Percentiles rank a stretch among this genome's conserved stretches.
phyloP scores from a whole-genome alignment of 2,113 vertebrate genomes.

The Neodon shergylaensis region DNA sequence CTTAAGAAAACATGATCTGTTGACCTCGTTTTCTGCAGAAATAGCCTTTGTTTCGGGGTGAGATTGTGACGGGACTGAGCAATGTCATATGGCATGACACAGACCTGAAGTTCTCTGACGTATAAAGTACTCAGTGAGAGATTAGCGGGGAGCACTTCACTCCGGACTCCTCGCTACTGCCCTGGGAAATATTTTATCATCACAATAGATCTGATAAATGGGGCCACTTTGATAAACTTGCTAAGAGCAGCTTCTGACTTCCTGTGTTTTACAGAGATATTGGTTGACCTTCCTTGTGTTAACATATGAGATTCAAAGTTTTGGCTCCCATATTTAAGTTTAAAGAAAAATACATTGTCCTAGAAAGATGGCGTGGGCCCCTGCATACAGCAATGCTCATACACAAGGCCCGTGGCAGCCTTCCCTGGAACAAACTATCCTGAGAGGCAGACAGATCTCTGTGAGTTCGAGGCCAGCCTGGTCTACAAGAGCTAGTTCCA shows the following conservation, averaged over 20 bases:
- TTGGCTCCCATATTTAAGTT: neutral
- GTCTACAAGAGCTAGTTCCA: no score
- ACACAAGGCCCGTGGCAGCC: neutral
- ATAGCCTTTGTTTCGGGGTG: neutral
- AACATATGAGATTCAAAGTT: neutral
- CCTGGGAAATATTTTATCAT: neutral
- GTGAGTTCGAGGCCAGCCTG: no score
- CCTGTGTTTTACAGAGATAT: neutral
- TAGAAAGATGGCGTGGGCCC: neutral
- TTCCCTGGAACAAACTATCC: neutral
- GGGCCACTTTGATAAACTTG: neutral
- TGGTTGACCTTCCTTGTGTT: neutral
- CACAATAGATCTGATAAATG: neutral
- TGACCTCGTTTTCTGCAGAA: conserved; percentile 39
- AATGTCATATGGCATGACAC: rapidly evolving
- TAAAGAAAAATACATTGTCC: neutral
- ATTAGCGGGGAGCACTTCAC: no score
- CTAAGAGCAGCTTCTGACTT: neutral
- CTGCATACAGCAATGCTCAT: rapidly evolving
- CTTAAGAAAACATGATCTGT: neutral
- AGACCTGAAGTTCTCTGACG: neutral
- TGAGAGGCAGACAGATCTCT: no score
- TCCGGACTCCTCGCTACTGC: rapidly evolving
- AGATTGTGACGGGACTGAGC: neutral
- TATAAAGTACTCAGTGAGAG: neutral